Conservation (phyloP, 2,113 vertebrate species). For the Orthonyx spaldingii region DNA sequence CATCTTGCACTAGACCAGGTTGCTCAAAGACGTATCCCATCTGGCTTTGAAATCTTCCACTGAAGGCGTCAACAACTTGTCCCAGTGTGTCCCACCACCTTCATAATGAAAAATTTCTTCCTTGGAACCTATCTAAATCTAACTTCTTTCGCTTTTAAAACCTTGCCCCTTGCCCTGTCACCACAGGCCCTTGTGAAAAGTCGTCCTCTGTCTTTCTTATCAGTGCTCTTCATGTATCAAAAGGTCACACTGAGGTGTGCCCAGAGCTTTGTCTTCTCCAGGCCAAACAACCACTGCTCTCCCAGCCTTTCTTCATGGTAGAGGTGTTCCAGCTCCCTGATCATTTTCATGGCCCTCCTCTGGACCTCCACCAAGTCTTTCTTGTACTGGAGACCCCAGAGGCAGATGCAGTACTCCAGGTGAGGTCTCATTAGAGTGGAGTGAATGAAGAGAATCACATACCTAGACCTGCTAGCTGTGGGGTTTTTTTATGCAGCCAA, state of each 20-base stretch:
- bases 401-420: not conserved
- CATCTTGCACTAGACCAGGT: not conserved
- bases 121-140: not conserved
- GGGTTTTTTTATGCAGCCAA: not conserved
- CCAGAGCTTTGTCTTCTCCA: not conserved
- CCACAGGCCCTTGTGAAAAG: not conserved
- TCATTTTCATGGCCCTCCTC: not conserved
- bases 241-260: not conserved
- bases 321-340: not conserved
- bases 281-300: not conserved
- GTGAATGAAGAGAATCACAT: not conserved
- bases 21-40: not conserved
- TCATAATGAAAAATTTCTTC: not conserved
- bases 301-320: not conserved
- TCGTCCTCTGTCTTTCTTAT: not conserved
- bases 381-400: not conserved
- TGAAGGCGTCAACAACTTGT: not conserved
- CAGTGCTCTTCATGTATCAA: not conserved
- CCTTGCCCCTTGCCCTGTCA: not conserved
- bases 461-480: fast-evolving
- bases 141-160: not conserved
- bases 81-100: not conserved
- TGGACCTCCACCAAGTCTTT: not conserved
- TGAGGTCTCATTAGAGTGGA: not conserved
- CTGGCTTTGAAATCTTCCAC: not conserved